Evolutionary conservation across 2,113 vertebrate species (phyloP).

Genomic region (Tragelaphus buxtoni): DNA sequence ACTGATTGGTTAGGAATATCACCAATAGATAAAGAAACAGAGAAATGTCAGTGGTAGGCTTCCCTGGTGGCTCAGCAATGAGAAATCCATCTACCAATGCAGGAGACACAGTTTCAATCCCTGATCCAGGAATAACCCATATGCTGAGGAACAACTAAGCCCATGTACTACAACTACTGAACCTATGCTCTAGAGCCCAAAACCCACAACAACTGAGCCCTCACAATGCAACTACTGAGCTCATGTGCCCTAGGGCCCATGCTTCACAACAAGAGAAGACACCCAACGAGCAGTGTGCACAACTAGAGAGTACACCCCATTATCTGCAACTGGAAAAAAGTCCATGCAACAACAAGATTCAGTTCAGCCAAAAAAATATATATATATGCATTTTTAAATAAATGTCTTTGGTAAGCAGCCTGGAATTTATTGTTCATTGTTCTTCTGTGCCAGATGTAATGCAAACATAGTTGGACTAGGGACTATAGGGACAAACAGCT

Average conservation of each 20-base stretch:
- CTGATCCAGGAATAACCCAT: neutral
- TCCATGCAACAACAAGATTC: neutral
- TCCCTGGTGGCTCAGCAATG: neutral
- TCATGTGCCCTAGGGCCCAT: neutral
- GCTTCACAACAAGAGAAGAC: neutral
- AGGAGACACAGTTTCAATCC: neutral
- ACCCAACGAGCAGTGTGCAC: neutral
- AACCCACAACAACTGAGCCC: neutral
- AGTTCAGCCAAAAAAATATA: neutral
- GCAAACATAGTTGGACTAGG: neutral
- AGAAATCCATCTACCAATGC: neutral
- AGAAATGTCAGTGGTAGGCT: neutral
- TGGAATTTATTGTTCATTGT: neutral
- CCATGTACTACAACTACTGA: neutral
- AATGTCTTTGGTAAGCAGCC: neutral
- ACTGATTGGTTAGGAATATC: neutral
- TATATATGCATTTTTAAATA: neutral
- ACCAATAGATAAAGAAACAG: neutral
- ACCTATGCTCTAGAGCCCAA: neutral
- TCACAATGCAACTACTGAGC: neutral
- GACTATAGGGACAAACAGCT: neutral
- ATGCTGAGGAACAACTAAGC: neutral
- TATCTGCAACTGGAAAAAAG: neutral
- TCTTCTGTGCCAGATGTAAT: neutral
- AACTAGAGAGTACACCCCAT: neutral